These are phyloP conservation scores for Phyllotis vaccarum DNA, from an alignment of 2,797 vertebrate species.

Conservation along the genomic window DNA sequence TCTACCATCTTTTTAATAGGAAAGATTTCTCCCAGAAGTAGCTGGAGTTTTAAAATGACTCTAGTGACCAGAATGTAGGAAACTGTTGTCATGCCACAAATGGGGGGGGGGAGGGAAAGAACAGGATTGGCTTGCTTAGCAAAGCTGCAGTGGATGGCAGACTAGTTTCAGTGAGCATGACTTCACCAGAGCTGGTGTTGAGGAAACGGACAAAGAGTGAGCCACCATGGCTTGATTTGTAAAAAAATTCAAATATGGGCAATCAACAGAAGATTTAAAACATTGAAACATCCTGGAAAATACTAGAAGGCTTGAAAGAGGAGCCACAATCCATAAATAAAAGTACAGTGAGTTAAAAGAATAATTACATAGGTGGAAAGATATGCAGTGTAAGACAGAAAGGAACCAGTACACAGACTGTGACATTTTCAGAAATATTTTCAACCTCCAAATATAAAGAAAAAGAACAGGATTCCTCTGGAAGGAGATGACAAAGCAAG, in stretches of 20 bases:
- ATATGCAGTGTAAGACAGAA: constrained; percentile 81
- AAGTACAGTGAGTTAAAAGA: constrained; percentile 82
- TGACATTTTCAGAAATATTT: constrained; percentile 82
- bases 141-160: neutral
- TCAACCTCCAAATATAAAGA: constrained; percentile 72
- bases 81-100: neutral
- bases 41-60: constrained; percentile 1
- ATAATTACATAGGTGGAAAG: constrained; percentile 85
- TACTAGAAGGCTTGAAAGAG: constrained; percentile 77
- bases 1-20: neutral
- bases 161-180: constrained; percentile 16
- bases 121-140: neutral
- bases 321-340: constrained; percentile 84
- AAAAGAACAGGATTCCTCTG: constrained; percentile 71
- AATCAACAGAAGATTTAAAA: constrained; percentile 70
- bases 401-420: constrained; percentile 79
- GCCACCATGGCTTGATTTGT: neutral
- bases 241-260: constrained; percentile 21
- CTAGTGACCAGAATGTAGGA: neutral
- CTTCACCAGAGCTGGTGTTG: neutral
- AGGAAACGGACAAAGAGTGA: neutral
- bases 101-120: neutral
- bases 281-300: constrained; percentile 71
- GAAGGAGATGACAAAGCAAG: constrained; percentile 76
- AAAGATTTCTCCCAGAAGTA: constrained; percentile 2